Conservation (phyloP, 2,113 vertebrate genomes). For the Peromyscus maniculatus region DNA sequence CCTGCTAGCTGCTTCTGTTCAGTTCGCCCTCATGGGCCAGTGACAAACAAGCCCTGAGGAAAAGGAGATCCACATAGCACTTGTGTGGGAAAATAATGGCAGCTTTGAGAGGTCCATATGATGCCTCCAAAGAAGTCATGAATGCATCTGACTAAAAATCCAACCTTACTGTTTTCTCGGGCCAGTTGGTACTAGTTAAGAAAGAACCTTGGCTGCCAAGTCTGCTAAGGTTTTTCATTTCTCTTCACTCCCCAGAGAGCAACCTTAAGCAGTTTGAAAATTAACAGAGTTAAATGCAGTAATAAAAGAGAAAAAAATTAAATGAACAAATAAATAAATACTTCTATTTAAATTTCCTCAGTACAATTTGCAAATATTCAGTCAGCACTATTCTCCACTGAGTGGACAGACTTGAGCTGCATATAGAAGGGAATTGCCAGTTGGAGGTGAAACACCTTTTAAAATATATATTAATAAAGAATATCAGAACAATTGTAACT, state of each 20-base stretch:
- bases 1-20: not conserved
- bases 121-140: not conserved
- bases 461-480: not conserved
- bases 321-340: not conserved
- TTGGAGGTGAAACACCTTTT: not conserved
- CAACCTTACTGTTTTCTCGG: not conserved
- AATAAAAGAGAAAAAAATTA: not conserved
- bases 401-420: not conserved
- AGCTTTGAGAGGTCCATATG: not conserved
- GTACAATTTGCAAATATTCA: not conserved
- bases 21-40: too few relatives aligned
- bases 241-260: not conserved
- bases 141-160: not conserved
- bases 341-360: not conserved
- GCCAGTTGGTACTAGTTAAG: not conserved
- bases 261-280: not conserved
- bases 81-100: not conserved
- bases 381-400: not conserved
- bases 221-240: not conserved
- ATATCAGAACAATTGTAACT: not conserved
- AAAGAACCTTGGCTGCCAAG: not conserved
- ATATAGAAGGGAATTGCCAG: not conserved
- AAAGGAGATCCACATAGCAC: not conserved
- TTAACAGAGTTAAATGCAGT: not conserved
- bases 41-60: too few relatives aligned